Evolutionary conservation across 2,113 vertebrate genomes (phyloP).

Genomic region (Pithys albifrons): DNA sequence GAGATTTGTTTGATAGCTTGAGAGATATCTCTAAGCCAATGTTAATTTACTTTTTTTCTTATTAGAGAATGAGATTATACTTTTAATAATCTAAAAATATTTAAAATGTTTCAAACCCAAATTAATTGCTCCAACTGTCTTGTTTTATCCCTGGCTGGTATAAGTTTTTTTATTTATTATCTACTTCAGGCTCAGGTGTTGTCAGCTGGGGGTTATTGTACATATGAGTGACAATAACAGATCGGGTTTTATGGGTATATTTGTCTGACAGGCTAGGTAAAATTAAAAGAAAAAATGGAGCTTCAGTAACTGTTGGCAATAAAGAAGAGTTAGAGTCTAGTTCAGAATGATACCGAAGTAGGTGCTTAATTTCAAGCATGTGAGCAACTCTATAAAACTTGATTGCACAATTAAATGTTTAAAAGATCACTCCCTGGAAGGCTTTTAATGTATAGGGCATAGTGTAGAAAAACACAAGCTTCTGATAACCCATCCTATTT

Average conservation of each 20-base stretch:
- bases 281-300: constrained; percentile 20
- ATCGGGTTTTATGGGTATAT: constrained; percentile 26
- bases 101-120: neutral
- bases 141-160: neutral
- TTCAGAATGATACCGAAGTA: constrained; percentile 13
- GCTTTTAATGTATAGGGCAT: constrained; percentile 4
- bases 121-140: neutral
- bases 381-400: constrained; percentile 28
- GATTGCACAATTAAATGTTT: constrained; percentile 4
- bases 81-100: neutral
- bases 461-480: neutral
- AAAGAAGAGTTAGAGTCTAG: constrained; percentile 37
- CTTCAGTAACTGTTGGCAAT: neutral
- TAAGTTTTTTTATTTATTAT: neutral
- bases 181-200: neutral
- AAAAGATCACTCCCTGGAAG: constrained; percentile 23
- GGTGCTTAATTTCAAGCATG: constrained; percentile 29
- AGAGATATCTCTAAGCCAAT: neutral
- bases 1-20: neutral
- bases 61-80: neutral
- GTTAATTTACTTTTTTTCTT: neutral
- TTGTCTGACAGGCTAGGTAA: constrained; percentile 5
- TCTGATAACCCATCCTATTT: neutral
- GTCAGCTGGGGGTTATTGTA: neutral
- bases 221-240: neutral